These are phyloP conservation scores for Scelioninae gen. 2 DNA, from an alignment of 2,888 invertebrate species.

Conservation along the genomic window DNA sequence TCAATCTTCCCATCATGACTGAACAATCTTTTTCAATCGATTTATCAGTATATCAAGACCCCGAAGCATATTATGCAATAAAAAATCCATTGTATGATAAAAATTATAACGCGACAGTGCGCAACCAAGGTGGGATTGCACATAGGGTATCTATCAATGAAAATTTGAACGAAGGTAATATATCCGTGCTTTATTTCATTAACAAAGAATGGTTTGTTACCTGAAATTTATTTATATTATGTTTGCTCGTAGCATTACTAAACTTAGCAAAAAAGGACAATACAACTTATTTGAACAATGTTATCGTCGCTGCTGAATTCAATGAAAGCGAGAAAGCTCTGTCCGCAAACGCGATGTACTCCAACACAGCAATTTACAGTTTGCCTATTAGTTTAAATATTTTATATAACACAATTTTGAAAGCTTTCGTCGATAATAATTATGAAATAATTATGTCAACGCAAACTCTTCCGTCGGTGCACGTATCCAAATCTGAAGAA, in stretches of 20 bases:
- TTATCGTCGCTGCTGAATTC: conserved; percentile 77
- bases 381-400: conserved; percentile 77
- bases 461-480: conserved; percentile 66
- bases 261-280: conserved; percentile 70
- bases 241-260: conserved; percentile 73
- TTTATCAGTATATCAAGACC: conserved; percentile 69
- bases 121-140: conserved; percentile 61
- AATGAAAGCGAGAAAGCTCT: conserved; percentile 62
- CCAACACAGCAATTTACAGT: conserved; percentile 77
- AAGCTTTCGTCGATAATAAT: conserved; percentile 63
- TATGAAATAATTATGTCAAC: conserved; percentile 66
- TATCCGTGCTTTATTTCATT: neutral
- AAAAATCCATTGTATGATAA: conserved; percentile 57
- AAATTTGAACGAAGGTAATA: conserved; percentile 61
- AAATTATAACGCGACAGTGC: conserved; percentile 62
- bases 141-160: conserved; percentile 41
- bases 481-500: conserved; percentile 32
- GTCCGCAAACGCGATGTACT: conserved; percentile 75
- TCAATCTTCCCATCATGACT: conserved; percentile 61
- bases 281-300: conserved; percentile 75
- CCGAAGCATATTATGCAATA: conserved; percentile 68
- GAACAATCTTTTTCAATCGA: conserved; percentile 67
- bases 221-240: too few species aligned
- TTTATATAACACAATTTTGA: conserved; percentile 75
- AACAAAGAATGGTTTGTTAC: neutral